Evolutionary conservation across 2,888 invertebrate species (phyloP).

Genomic region (Apantesis nais): DNA sequence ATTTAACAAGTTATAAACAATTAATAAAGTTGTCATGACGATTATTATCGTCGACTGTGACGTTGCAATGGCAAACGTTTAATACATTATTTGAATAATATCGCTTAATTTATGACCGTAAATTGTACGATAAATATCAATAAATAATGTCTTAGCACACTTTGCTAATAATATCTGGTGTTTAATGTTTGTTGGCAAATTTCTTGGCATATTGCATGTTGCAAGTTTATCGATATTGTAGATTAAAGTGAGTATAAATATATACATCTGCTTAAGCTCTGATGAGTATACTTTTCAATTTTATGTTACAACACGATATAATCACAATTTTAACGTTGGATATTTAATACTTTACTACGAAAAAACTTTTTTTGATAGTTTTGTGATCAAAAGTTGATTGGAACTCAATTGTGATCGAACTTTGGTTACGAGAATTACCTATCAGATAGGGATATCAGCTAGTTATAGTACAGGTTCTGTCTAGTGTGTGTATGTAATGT

Average conservation of each 20-base stretch:
- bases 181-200: constrained; percentile 5
- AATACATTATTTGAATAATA: not conserved
- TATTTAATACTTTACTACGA: no score
- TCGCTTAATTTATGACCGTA: not conserved
- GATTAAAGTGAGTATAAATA: not conserved
- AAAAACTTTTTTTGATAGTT: no score
- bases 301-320: no score
- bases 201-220: not conserved
- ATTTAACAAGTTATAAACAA: constrained; percentile 8
- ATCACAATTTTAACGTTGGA: no score
- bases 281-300: no score
- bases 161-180: constrained; percentile 18
- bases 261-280: not conserved
- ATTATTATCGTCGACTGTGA: not conserved
- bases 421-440: no score
- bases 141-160: constrained; percentile 22
- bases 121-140: not conserved
- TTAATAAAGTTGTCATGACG: constrained; percentile 12
- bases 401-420: no score
- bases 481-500: no score
- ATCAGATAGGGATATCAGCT: no score
- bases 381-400: no score
- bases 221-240: not conserved
- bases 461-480: no score
- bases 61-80: no score